These are phyloP conservation scores for Metopia argyrocephala DNA, from an alignment of 2,888 invertebrate species.

Conservation along the genomic window DNA sequence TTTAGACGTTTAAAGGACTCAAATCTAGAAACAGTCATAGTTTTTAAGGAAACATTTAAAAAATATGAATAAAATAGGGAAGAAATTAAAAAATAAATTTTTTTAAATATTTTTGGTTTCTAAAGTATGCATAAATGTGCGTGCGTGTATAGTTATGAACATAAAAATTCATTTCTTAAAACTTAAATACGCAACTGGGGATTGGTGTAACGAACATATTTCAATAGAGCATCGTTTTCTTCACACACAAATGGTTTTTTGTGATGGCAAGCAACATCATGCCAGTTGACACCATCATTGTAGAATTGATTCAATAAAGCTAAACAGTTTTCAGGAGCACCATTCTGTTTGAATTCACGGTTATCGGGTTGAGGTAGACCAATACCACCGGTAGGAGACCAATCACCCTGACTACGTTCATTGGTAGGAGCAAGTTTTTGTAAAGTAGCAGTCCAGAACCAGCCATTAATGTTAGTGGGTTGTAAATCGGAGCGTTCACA, in stretches of 20 bases:
- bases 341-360: slow-evolving; percentile 88
- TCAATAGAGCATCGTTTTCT: slow-evolving; percentile 91
- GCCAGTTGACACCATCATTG: slow-evolving; percentile 94
- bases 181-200: slow-evolving; percentile 86
- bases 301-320: slow-evolving; percentile 93
- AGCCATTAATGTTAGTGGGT: slow-evolving; percentile 89
- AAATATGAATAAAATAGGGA: slow-evolving; percentile 1
- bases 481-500: slow-evolving; percentile 91
- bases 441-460: slow-evolving; percentile 95
- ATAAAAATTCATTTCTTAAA: slow-evolving; percentile 12
- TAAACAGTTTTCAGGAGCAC: slow-evolving; percentile 91
- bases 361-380: slow-evolving; percentile 93
- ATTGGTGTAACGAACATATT: slow-evolving; percentile 90
- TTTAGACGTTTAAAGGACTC: neutral
- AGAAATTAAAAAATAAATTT: slow-evolving; percentile 25
- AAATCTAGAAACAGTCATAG: slow-evolving; percentile 24
- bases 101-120: slow-evolving; percentile 74
- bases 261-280: slow-evolving; percentile 94
- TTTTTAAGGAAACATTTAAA: slow-evolving; percentile 6
- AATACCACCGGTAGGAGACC: slow-evolving; percentile 92
- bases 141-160: neutral
- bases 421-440: slow-evolving; percentile 91
- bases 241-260: slow-evolving; percentile 93
- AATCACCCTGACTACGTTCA: slow-evolving; percentile 90
- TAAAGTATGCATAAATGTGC: slow-evolving; percentile 28